phyloP scores from a whole-genome alignment of 2,797 vertebrate species.

The Pseudochirops cupreus region DNA sequence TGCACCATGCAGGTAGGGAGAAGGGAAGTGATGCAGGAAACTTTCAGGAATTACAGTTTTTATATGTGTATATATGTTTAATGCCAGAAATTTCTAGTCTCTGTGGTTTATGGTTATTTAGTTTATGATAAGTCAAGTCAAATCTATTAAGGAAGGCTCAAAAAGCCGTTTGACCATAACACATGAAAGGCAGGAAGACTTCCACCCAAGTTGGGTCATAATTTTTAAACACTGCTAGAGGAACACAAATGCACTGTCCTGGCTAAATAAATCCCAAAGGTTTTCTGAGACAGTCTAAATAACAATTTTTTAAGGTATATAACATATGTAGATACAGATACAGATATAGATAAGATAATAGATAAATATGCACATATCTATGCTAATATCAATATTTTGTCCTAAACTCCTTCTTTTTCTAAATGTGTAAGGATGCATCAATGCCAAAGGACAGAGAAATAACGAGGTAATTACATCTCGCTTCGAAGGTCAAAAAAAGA shows the following conservation, averaged over 20 bases:
- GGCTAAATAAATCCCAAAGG: background rate
- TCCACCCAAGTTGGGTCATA: background rate
- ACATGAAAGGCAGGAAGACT: background rate
- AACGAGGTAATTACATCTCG: background rate
- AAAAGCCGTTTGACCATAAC: background rate
- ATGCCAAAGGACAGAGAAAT: background rate
- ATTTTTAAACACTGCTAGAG: background rate
- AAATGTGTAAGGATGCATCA: conserved; percentile 1
- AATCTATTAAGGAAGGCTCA: background rate
- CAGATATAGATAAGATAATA: background rate
- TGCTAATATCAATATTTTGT: background rate
- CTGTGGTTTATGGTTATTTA: background rate
- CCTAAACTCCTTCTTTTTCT: conserved; percentile 17
- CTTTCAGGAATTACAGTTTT: background rate
- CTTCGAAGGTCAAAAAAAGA: background rate
- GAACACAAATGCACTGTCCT: background rate
- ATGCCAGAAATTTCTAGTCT: background rate
- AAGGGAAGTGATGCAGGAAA: background rate
- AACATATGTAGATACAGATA: background rate
- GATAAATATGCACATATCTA: background rate
- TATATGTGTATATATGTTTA: background rate
- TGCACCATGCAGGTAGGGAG: background rate
- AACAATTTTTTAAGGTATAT: background rate
- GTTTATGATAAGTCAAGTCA: background rate
- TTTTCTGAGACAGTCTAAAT: background rate